These are phyloP conservation scores for Neotoma lepida DNA, from an alignment of 2,113 vertebrate species.

Conservation along the genomic window DNA sequence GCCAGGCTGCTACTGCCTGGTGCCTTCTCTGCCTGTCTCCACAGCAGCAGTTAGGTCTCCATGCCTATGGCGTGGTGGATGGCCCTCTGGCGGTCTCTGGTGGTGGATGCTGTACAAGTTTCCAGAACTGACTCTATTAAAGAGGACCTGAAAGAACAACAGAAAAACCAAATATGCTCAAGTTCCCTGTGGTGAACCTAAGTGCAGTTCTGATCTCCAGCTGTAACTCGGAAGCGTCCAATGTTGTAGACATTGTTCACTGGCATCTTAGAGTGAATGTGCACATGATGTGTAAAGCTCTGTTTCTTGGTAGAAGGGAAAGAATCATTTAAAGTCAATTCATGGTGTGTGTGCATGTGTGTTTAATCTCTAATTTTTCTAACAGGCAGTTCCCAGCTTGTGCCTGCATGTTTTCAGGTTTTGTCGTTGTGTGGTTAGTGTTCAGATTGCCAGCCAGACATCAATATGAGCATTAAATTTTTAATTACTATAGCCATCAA, in stretches of 20 bases:
- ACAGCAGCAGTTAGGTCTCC: background rate
- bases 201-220: background rate
- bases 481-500: slow-evolving; percentile 16
- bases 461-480: slow-evolving; percentile 10
- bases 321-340: background rate
- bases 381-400: background rate
- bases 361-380: background rate
- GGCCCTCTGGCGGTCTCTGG: slow-evolving; percentile 77
- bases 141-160: background rate
- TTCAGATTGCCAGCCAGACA: background rate
- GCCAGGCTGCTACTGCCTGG: background rate
- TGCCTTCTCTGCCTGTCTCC: background rate
- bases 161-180: background rate
- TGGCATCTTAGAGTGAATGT: background rate
- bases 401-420: slow-evolving; percentile 1
- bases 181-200: background rate
- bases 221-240: background rate
- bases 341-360: background rate
- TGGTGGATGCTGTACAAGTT: slow-evolving; percentile 36
- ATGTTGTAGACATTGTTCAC: background rate
- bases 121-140: slow-evolving; percentile 12
- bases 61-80: background rate
- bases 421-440: background rate
- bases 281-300: background rate
- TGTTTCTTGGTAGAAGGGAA: background rate